A percentile compares a stretch with the other conserved stretches of the same genome.
These are phyloP conservation scores for Drosophila pseudoobscura DNA, from an alignment of 1,140 invertebrate species.

Conservation along the genomic window DNA sequence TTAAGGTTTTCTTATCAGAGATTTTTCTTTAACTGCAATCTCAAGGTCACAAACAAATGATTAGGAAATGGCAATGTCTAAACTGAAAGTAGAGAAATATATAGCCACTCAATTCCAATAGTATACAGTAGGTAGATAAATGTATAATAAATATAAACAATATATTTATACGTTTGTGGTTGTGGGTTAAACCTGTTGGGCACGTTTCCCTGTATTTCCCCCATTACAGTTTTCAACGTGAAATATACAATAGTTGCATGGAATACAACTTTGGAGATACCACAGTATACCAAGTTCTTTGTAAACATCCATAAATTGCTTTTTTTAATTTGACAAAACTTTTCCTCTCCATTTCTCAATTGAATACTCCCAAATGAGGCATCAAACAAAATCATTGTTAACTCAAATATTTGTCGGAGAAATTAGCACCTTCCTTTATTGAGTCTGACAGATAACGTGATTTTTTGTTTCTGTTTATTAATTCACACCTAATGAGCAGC, in stretches of 20 bases:
- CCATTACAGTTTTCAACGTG: too few relatives aligned
- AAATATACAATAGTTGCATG: too few relatives aligned
- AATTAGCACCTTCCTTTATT: slow-evolving; percentile 33
- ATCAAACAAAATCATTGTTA: slow-evolving; percentile 1
- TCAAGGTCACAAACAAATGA: slow-evolving; percentile 15
- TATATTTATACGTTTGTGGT: neutral
- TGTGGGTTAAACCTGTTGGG: slow-evolving; percentile 15
- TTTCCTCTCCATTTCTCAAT: neutral
- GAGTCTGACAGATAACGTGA: slow-evolving; percentile 32
- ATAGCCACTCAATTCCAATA: too few relatives aligned
- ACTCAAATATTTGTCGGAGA: slow-evolving; percentile 3
- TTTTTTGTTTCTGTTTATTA: slow-evolving; percentile 44
- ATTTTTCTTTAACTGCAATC: slow-evolving; percentile 4
- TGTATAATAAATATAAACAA: slow-evolving; percentile 8
- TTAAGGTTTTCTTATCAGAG: slow-evolving; percentile 9
- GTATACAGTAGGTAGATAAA: neutral
- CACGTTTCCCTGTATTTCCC: slow-evolving; percentile 7
- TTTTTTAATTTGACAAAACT: neutral
- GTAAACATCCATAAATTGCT: too few relatives aligned
- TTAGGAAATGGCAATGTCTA: slow-evolving; percentile 24
- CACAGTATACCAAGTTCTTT: too few relatives aligned
- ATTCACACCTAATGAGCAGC: slow-evolving; percentile 49
- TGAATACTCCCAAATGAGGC: slow-evolving; percentile 10
- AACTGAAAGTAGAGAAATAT: too few relatives aligned
- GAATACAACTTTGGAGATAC: too few relatives aligned